Conservation (phyloP, 2,888 invertebrate species). For the Mesoligia furuncula region DNA sequence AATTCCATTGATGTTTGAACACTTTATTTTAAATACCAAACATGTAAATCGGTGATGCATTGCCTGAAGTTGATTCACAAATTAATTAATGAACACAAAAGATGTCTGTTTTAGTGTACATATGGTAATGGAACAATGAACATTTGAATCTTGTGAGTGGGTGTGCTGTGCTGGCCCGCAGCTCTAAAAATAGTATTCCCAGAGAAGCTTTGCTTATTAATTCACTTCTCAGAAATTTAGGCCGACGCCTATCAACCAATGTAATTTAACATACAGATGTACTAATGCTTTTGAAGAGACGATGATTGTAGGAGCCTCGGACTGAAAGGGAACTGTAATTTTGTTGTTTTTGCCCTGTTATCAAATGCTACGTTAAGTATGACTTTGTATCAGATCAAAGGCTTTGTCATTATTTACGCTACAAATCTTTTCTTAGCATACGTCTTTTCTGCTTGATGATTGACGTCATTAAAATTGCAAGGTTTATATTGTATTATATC, state of each 20-base stretch:
- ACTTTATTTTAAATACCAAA: conserved; percentile 28
- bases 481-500: neutral
- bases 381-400: conserved; percentile 19
- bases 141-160: conserved; percentile 47
- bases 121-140: conserved; percentile 54
- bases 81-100: conserved; percentile 50
- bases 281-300: conserved; percentile 27
- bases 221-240: conserved; percentile 63
- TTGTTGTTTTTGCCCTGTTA: conserved; percentile 32
- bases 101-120: conserved; percentile 52
- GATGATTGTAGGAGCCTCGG: conserved; percentile 43
- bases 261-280: conserved; percentile 35
- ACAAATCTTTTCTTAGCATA: conserved; percentile 1
- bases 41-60: conserved; percentile 37
- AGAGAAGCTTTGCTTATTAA: conserved; percentile 69
- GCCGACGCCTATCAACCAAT: conserved; percentile 49
- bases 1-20: conserved; percentile 37
- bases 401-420: conserved; percentile 31
- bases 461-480: conserved; percentile 21
- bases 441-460: neutral
- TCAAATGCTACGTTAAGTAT: conserved; percentile 19
- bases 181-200: conserved; percentile 70
- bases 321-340: conserved; percentile 50
- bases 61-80: conserved; percentile 38
- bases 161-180: conserved; percentile 38